phyloP scores from a whole-genome alignment of 2,113 vertebrate genomes.

The Jaculus jaculus region DNA sequence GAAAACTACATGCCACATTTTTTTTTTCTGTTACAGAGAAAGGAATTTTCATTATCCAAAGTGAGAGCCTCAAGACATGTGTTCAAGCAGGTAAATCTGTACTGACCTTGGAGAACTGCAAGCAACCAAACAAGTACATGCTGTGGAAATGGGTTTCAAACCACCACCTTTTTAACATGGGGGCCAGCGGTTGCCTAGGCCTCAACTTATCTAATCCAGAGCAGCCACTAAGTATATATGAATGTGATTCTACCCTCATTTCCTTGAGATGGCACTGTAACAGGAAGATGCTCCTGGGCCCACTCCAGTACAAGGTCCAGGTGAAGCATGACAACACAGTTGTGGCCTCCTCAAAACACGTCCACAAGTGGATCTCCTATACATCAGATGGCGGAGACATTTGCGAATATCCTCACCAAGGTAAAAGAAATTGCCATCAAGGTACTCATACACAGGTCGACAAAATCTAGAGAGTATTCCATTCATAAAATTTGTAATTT shows the following conservation, averaged over 20 bases:
- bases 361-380: slow-evolving; percentile 88
- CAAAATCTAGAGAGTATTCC: background rate
- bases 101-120: slow-evolving; percentile 89
- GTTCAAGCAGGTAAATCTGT: slow-evolving; percentile 83
- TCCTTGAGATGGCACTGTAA: slow-evolving; percentile 91
- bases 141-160: slow-evolving; percentile 97
- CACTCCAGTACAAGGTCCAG: slow-evolving; percentile 86
- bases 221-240: slow-evolving; percentile 86
- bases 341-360: slow-evolving; percentile 84
- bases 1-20: background rate
- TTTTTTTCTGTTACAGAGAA: slow-evolving; percentile 84
- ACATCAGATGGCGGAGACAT: slow-evolving; percentile 87
- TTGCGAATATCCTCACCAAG: slow-evolving; percentile 92
- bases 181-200: slow-evolving; percentile 90
- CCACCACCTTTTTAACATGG: slow-evolving; percentile 91
- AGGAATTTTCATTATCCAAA: slow-evolving; percentile 92
- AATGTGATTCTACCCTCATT: slow-evolving; percentile 86
- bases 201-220: slow-evolving; percentile 85
- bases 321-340: slow-evolving; percentile 80
- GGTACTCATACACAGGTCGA: background rate
- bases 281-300: slow-evolving; percentile 84
- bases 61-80: slow-evolving; percentile 86
- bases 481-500: background rate
- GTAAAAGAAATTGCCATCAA: slow-evolving; percentile 80
- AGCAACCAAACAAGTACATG: slow-evolving; percentile 86